Evolutionary conservation across 1,140 invertebrate species (phyloP), one percentile per base, ranked within the genome.

Genomic region (Drosophila mayri): DNA sequence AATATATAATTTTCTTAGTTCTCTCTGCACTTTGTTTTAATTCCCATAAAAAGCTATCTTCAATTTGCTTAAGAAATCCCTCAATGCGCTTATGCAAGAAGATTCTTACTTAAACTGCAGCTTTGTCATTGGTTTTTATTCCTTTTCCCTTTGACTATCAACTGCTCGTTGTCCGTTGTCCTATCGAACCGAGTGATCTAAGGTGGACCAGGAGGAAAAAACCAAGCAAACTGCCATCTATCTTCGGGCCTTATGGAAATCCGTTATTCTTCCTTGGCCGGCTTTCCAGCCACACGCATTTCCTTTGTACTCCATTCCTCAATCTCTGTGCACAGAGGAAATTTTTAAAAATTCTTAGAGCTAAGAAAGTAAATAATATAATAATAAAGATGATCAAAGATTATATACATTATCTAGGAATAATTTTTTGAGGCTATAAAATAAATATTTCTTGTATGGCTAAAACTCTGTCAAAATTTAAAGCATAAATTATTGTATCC

Each of bases 171-270:
- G 50, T 40, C 52, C 59, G 43, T 71, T 43, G 50, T 40, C 52
- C 52, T 57, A 70, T 59, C 38, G 76, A 47, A 50, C 9, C 32
- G n/a, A 72, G 60, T 81, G 81, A 85, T 85, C 77, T 77, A 59
- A 85, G 81, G 78, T 85, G 55, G 67, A 54, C 50, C 54, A 22
- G 7, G 46, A 47, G 14, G 9, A 50, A 47, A 60, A 65, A 66
- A 59, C 40, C 40, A 20, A 40, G 41, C 41, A 74, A 77, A 73
- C 73, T 58, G 64, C 72, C 81, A 85, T 77, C 82, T 73, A 81
- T 77, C 82, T 86, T 58, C 55, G 14, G 58, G 81, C 73, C 67
- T 65, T 73, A 65, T 85, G 81, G 63, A 81, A 85, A 85, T 86
- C 81, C 82, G 67, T 70, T 81, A 66, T 74, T 22, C 47, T 47